Percentiles rank a stretch among this genome's conserved stretches.
Conservation (phyloP, 1,140 invertebrate genomes). For the Neodiprion fabricii region DNA sequence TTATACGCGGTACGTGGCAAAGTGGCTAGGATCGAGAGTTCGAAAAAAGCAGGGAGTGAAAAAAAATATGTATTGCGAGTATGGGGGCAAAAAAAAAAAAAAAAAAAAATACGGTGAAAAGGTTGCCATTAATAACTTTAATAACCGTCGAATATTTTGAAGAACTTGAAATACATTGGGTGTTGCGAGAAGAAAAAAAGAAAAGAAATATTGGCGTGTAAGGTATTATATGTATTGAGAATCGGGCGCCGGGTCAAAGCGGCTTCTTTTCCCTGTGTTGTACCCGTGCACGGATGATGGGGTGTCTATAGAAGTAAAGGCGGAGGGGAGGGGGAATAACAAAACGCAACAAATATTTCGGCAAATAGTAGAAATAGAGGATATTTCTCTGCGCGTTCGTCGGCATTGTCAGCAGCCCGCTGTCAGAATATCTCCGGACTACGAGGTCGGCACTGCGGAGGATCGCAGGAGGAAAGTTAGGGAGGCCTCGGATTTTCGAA, state of each 20-base stretch:
- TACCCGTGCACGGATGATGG: too few species aligned
- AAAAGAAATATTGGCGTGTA: background rate
- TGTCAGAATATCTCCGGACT: background rate
- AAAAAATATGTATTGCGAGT: background rate
- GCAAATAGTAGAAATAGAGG: slow-evolving; percentile 2
- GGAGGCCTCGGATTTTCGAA: slow-evolving; percentile 44
- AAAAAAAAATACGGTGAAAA: slow-evolving; percentile 24
- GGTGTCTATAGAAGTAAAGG: slow-evolving; percentile 2
- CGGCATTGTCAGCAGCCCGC: background rate
- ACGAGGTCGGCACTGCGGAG: background rate
- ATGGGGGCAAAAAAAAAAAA: background rate
- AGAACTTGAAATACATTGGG: background rate
- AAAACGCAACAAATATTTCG: slow-evolving; percentile 61
- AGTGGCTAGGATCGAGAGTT: background rate
- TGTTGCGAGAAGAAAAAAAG: background rate
- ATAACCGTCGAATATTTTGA: slow-evolving; percentile 43
- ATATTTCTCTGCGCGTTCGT: background rate
- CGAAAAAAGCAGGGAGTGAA: background rate
- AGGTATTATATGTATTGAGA: too few species aligned
- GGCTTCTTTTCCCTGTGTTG: background rate
- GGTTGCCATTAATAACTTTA: slow-evolving; percentile 57
- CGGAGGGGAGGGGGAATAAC: slow-evolving; percentile 31
- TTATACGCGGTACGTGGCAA: background rate
- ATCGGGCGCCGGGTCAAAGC: slow-evolving; percentile 12
- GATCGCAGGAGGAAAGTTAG: background rate